Conservation (phyloP, 2,888 invertebrate genomes). For the Thymelicus acteon region DNA sequence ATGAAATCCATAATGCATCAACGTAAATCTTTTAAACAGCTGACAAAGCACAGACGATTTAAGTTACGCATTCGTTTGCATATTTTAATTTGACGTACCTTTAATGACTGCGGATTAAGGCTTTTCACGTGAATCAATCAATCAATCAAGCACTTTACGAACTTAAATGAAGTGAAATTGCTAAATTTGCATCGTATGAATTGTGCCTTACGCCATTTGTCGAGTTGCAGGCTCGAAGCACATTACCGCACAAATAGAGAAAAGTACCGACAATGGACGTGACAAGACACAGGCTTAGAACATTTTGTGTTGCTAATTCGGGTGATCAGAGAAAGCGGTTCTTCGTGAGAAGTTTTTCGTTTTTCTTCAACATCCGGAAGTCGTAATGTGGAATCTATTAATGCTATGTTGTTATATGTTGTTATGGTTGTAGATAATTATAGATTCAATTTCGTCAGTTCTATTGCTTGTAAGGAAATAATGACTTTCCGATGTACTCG, state of each 20-base stretch:
- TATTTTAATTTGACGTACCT: neutral
- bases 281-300: slow-evolving; percentile 25
- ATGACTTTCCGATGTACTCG: too few species aligned
- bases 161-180: slow-evolving; percentile 30
- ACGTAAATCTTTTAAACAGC: neutral
- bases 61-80: neutral
- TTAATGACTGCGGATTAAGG: slow-evolving; percentile 12
- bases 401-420: neutral
- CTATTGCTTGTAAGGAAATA: too few species aligned
- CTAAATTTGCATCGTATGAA: slow-evolving; percentile 32
- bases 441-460: too few species aligned
- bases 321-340: slow-evolving; percentile 35
- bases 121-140: slow-evolving; percentile 21
- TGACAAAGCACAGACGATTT: slow-evolving; percentile 1
- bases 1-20: neutral
- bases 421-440: neutral
- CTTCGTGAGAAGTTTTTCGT: slow-evolving; percentile 31
- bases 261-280: slow-evolving; percentile 32
- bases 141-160: slow-evolving; percentile 17
- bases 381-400: slow-evolving; percentile 21
- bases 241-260: slow-evolving; percentile 30
- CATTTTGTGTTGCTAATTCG: slow-evolving; percentile 40
- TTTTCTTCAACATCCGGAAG: slow-evolving; percentile 33
- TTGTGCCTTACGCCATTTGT: slow-evolving; percentile 25
- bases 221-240: slow-evolving; percentile 17